Evolutionary conservation across 2,113 vertebrate genomes (phyloP).

Genomic region (Hemiscyllium ocellatum): DNA sequence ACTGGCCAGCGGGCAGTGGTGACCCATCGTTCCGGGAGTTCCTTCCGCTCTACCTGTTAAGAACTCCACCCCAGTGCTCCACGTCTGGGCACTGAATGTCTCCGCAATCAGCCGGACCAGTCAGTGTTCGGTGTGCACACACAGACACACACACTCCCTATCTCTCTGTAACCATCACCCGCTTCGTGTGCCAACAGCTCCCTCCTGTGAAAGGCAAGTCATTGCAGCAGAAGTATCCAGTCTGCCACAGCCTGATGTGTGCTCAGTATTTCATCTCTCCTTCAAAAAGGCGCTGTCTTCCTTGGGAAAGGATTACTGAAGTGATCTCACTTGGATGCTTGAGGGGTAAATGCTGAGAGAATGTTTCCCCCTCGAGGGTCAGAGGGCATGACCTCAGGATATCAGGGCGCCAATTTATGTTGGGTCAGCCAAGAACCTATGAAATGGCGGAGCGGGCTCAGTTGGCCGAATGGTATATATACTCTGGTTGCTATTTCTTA

Average conservation of each 20-base stretch:
- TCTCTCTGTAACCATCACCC: not conserved
- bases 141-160: not conserved
- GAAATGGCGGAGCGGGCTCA: not conserved
- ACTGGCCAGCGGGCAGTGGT: not conserved
- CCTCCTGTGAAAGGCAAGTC: slow-evolving; percentile 9
- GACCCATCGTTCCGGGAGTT: not conserved
- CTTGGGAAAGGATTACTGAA: not conserved
- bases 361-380: no score
- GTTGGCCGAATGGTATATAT: no score
- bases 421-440: no score
- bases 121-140: not conserved
- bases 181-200: not conserved
- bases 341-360: no score
- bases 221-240: not conserved
- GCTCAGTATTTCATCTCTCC: not conserved
- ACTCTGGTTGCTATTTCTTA: no score
- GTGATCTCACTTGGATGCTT: no score
- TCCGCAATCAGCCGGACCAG: not conserved
- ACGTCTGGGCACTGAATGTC: not conserved
- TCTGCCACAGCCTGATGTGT: not conserved
- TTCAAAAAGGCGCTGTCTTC: not conserved
- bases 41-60: not conserved
- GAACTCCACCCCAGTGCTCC: not conserved
- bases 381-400: no score
- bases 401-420: no score